phyloP scores from a whole-genome alignment of 2,113 vertebrate species.

The Mus pahari region DNA sequence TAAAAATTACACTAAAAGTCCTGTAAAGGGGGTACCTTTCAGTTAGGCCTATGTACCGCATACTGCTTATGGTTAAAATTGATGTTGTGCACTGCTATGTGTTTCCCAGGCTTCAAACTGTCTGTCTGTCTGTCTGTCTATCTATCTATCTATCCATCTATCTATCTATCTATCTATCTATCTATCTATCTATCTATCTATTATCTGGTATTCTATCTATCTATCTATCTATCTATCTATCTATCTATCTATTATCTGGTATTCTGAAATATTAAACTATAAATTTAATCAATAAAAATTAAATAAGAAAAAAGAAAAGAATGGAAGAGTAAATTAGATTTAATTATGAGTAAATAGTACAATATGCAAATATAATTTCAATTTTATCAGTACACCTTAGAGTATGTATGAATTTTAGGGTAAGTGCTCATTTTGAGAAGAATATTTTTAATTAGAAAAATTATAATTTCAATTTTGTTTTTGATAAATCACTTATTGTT shows the following conservation, averaged over 20 bases:
- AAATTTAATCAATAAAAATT: not conserved
- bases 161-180: not conserved
- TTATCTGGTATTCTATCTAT: not conserved
- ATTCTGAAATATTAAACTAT: not conserved
- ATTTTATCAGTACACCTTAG: not conserved
- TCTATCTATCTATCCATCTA: not conserved
- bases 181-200: not conserved
- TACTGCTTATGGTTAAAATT: not conserved
- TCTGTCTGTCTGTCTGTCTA: not conserved
- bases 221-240: not conserved
- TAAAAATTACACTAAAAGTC: not conserved
- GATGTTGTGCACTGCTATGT: not conserved
- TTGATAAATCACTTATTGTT: not conserved
- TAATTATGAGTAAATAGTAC: not conserved
- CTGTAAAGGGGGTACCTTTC: constrained; percentile 17
- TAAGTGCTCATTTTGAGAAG: not conserved
- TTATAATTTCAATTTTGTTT: not conserved
- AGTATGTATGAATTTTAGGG: not conserved
- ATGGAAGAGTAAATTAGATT: not conserved
- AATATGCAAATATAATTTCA: not conserved
- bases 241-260: not conserved
- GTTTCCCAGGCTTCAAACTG: not conserved
- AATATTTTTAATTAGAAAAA: constrained; percentile 1
- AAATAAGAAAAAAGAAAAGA: not conserved
- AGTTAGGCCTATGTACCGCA: not conserved